Base-by-base conservation (phyloP, 1,140 invertebrate species). In the Drosophila miranda region DNA sequence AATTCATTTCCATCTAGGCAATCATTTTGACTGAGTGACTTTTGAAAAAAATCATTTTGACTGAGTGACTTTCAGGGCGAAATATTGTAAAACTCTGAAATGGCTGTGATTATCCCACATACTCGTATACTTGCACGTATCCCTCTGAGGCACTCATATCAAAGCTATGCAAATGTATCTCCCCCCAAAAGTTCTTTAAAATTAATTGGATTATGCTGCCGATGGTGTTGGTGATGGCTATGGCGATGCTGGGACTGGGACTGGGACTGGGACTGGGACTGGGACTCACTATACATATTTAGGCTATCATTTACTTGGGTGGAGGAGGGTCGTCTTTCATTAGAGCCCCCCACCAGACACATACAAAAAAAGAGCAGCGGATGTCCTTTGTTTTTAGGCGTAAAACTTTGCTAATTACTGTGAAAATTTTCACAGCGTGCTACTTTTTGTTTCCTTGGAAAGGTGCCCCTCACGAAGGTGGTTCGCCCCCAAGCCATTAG, bases 381-480 rank as follows among this genome's bases (percentile, higher is more conserved):
- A 81, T 75, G 64, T 57, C 62, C 76, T 71, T 80, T 78, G 78
- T 86, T 87, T 78, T 72, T 69, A 73, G 82, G 78, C 75, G 75
- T 54, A 87, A 78, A 87, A 87, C 82, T 87, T 87, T 87, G 82
- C 82, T 87, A 87, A 87, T 87, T 87, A 87, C 82, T 78, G 82
- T 75, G 82, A 87, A 87, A 67, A 87, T 87, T 78, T 87, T 78
- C 78, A 64, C 78, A 87, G 74, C 75, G 70, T 73, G 68, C 67
- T 72, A 73, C 68, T 84, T 79, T 77, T 67, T 62, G 53, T 68
- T 59, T 69, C 43, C 45, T 79, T 38, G 9, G 19, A 43, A 53
- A 62, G 58, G 51, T 48, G 41, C 21, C 51, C 42, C 52, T 9
- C 11, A 48, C 23, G 50, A 45, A 23, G 19, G 13, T 62, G 46